Base-by-base conservation (phyloP, 2,797 vertebrate genomes). In the Scomberomorus guttatus region DNA sequence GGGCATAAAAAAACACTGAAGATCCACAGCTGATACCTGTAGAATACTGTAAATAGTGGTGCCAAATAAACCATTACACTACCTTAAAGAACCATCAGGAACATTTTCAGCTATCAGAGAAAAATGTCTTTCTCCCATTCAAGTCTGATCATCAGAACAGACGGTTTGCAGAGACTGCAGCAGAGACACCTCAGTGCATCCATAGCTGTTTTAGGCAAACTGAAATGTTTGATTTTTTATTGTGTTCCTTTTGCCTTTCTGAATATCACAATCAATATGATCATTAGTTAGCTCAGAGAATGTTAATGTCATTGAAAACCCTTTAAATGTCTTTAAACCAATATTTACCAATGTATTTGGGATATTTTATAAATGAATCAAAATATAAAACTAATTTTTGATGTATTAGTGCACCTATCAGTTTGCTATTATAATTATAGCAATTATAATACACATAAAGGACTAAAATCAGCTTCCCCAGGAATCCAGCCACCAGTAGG, bases 361-460 rank as follows among this genome's bases (percentile, higher is more conserved):
- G 12, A 65, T 58, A 70, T 73, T 54, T 22, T 68, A 72, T 42
- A 15, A 60, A 67, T 46, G 50, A 34, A 66, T 37, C 4, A 0
- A 72, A 32, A 25, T 6, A 71, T 20, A 6, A 46, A 55, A 51
- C 1, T 39, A 0, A 15, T 25, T 55, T 34, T 4, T 44, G 0
- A 50, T 37, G 37, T 20, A 14, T n/a, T n/a, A n/a, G n/a, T n/a
- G n/a, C n/a, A n/a, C n/a, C n/a, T n/a, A n/a, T n/a, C n/a, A n/a
- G n/a, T n/a, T n/a, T n/a, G n/a, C n/a, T n/a, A n/a, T n/a, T n/a
- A n/a, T n/a, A n/a, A n/a, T n/a, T n/a, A n/a, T n/a, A n/a, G 48
- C 62, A 65, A 79, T 85, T 69, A 79, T 29, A 76, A 78, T 4
- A 60, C 51, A 76, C 60, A 87, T 55, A 65, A 71, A 80, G n/a